Evolutionary conservation across 1,140 invertebrate species (phyloP).

Genomic region (Parapsyche elsis): DNA sequence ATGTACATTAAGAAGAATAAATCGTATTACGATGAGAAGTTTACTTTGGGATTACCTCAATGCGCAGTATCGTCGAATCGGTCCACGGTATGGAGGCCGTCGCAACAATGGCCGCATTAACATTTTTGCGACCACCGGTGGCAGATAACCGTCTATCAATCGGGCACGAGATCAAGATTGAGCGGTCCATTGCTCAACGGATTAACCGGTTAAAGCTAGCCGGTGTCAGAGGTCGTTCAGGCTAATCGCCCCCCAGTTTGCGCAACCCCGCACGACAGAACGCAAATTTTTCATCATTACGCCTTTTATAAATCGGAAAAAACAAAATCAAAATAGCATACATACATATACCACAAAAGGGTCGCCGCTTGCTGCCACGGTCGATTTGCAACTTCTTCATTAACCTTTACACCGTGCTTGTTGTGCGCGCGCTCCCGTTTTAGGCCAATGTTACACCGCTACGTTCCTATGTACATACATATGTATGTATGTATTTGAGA

Average conservation of each 20-base stretch:
- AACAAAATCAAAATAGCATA: background rate
- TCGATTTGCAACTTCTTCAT: background rate
- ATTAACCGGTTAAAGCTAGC: slow-evolving; percentile 37
- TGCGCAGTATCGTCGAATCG: too few species aligned
- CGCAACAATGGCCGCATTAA: slow-evolving; percentile 16
- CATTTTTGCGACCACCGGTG: slow-evolving; percentile 36
- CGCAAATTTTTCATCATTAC: slow-evolving; percentile 1
- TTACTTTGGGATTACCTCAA: too few species aligned
- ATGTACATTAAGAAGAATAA: too few species aligned
- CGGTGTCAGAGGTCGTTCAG: slow-evolving; percentile 44
- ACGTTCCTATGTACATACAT: too few species aligned
- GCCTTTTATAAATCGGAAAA: background rate
- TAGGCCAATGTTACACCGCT: too few species aligned
- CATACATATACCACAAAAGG: background rate
- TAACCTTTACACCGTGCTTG: background rate
- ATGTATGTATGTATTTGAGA: too few species aligned
- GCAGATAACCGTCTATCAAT: slow-evolving; percentile 39
- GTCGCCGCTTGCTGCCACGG: background rate
- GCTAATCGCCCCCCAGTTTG: slow-evolving; percentile 37
- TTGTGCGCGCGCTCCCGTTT: background rate
- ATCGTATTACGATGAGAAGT: too few species aligned
- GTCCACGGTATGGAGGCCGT: too few species aligned
- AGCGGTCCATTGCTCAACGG: slow-evolving; percentile 46
- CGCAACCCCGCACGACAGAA: slow-evolving; percentile 1
- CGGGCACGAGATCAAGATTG: slow-evolving; percentile 51